Evolutionary conservation across 2,113 vertebrate species (phyloP).

Genomic region (Microcebus tavaratra): DNA sequence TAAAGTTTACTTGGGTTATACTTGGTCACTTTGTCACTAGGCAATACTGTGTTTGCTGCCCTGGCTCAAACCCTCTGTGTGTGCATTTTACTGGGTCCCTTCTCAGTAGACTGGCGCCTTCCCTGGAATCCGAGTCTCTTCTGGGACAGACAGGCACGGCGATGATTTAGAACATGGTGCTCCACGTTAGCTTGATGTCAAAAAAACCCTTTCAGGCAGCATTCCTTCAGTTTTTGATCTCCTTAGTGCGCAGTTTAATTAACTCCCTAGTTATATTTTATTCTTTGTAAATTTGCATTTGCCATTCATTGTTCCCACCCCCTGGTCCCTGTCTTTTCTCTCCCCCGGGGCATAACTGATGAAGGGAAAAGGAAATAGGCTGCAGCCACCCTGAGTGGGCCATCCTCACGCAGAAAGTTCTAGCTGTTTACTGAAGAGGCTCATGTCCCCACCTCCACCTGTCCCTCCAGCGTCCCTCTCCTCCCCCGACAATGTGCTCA

Average conservation of each 20-base stretch:
- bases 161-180: not conserved
- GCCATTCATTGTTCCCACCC: not conserved
- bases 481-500: accelerated
- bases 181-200: too few relatives aligned
- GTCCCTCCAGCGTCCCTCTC: not conserved
- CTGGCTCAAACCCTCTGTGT: accelerated
- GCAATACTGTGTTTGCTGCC: too few relatives aligned
- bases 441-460: not conserved
- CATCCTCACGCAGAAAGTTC: not conserved
- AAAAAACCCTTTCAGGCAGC: not conserved
- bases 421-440: not conserved
- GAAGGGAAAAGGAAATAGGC: not conserved
- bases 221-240: not conserved
- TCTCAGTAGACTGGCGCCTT: not conserved
- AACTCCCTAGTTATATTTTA: not conserved
- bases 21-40: not conserved
- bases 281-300: not conserved
- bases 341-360: not conserved
- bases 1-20: too few relatives aligned
- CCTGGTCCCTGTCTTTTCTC: not conserved
- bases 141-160: not conserved
- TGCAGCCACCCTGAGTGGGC: too few relatives aligned
- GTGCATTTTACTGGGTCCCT: accelerated
- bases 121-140: not conserved
- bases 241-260: not conserved